A percentile compares a stretch with the other conserved stretches of the same genome.
These are phyloP conservation scores for Aproaerema taeniolella DNA, from an alignment of 2,888 invertebrate genomes.

Conservation along the genomic window DNA sequence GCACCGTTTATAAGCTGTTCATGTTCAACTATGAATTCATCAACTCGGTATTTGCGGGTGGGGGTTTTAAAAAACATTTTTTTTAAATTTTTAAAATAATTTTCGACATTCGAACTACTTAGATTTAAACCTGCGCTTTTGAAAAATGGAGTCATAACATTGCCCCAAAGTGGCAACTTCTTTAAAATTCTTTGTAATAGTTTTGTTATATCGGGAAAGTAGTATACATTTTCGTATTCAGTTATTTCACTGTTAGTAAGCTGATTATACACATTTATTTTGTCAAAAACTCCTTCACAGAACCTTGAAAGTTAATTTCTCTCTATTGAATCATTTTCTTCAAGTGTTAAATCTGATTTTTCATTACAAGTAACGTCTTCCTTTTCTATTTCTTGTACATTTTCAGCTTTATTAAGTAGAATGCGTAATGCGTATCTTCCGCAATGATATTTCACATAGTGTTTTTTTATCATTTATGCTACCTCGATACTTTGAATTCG, in stretches of 20 bases:
- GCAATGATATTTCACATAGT: no score
- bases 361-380: no score
- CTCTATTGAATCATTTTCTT: no score
- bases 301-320: no score
- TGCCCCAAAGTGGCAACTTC: conserved; percentile 17
- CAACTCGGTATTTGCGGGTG: conserved; percentile 16
- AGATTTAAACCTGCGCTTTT: conserved; percentile 13
- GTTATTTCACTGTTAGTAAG: neutral
- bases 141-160: conserved; percentile 17
- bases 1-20: conserved; percentile 16
- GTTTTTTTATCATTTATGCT: no score
- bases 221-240: conserved; percentile 13
- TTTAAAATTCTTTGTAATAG: conserved; percentile 15
- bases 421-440: no score
- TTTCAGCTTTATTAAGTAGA: no score
- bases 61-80: conserved; percentile 17
- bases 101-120: conserved; percentile 18
- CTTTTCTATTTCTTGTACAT: no score
- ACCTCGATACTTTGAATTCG: no score
- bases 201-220: conserved; percentile 15
- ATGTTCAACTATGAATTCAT: conserved; percentile 18
- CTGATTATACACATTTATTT: neutral
- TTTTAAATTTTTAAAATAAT: conserved; percentile 17
- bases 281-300: neutral
- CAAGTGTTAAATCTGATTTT: no score